These are phyloP conservation scores for Phyllopteryx taeniolatus DNA, from an alignment of 2,113 vertebrate genomes.

Conservation along the genomic window DNA sequence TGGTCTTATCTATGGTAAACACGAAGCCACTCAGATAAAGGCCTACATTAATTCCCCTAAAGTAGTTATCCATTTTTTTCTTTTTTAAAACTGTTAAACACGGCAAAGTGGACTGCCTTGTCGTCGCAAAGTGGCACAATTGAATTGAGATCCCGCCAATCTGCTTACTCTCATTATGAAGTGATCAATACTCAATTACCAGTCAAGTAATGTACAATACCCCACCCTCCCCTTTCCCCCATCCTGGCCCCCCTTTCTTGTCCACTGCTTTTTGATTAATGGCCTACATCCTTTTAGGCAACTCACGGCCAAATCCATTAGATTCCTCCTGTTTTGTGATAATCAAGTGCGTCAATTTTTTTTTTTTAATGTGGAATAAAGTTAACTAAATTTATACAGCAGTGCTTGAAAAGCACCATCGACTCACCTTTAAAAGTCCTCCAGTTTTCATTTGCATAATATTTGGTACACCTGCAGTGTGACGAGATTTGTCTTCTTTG, in stretches of 20 bases:
- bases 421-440: neutral
- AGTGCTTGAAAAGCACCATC: neutral
- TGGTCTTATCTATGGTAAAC: neutral
- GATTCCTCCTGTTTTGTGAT: slow-evolving; percentile 32
- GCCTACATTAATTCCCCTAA: neutral
- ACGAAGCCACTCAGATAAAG: neutral
- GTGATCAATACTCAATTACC: slow-evolving; percentile 70
- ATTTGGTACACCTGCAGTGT: neutral
- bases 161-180: slow-evolving; percentile 66
- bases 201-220: slow-evolving; percentile 48
- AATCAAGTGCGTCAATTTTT: neutral
- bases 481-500: neutral
- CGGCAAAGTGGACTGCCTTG: neutral
- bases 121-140: slow-evolving; percentile 42
- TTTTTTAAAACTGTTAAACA: neutral
- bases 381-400: neutral
- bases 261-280: slow-evolving; percentile 48
- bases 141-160: slow-evolving; percentile 57
- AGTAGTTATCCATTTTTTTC: neutral
- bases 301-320: slow-evolving; percentile 26
- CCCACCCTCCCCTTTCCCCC: slow-evolving; percentile 31
- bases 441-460: neutral
- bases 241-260: slow-evolving; percentile 3
- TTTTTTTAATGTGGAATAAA: neutral
- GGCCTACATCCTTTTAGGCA: slow-evolving; percentile 34